Conservation (phyloP, 2,888 invertebrate species). For the Napeogenes inachia region DNA sequence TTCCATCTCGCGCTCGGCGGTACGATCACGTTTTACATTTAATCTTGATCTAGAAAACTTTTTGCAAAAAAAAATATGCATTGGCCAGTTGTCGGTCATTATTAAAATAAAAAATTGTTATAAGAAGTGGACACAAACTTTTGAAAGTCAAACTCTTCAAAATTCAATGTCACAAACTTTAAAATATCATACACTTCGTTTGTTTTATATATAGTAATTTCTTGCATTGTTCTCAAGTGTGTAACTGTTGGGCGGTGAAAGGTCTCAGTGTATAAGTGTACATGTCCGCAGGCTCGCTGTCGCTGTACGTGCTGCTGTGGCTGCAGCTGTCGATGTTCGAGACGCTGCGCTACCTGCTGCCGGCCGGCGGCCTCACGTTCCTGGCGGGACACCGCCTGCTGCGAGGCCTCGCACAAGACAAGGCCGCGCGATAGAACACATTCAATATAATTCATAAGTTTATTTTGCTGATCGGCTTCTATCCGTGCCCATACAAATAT, state of each 20-base stretch:
- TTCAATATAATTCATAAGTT: no score
- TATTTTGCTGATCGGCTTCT: no score
- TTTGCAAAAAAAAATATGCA: neutral
- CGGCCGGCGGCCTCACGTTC: conserved; percentile 93
- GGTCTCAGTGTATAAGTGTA: neutral
- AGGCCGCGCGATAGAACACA: conserved; percentile 28
- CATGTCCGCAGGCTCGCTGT: conserved; percentile 83
- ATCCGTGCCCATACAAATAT: no score
- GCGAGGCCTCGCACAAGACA: conserved; percentile 84
- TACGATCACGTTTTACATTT: conserved; percentile 42
- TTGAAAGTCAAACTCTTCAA: no score
- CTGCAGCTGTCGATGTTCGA: conserved; percentile 96
- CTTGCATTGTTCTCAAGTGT: no score
- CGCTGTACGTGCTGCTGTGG: conserved; percentile 95
- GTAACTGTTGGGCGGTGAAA: no score
- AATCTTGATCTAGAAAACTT: neutral
- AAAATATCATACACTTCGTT: no score
- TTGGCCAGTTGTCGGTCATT: neutral
- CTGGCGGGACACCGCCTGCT: conserved; percentile 94
- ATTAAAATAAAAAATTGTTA: no score
- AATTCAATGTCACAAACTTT: no score
- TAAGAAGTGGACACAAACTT: no score
- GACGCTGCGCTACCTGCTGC: conserved; percentile 91
- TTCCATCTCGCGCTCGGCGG: conserved; percentile 95
- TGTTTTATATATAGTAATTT: no score